These are phyloP conservation scores for Etheostoma nigrum DNA, from an alignment of 2,797 vertebrate species.

Conservation along the genomic window DNA sequence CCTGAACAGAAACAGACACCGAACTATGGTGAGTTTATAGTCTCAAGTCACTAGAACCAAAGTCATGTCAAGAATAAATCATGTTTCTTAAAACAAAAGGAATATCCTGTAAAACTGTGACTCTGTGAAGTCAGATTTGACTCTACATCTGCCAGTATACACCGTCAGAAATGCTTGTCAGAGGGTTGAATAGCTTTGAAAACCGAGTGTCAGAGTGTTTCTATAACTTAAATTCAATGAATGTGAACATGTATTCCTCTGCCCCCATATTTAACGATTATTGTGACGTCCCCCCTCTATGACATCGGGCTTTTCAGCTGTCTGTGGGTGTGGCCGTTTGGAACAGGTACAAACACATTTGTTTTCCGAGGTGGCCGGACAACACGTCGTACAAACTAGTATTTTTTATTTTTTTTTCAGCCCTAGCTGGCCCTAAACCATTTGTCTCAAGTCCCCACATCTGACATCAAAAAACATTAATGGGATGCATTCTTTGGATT, in stretches of 20 bases:
- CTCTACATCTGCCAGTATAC: not conserved
- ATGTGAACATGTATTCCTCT: not conserved
- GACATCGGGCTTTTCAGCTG: not conserved
- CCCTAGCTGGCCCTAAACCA: not conserved
- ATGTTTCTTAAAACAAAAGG: not conserved
- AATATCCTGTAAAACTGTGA: not conserved
- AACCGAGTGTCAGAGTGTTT: not conserved
- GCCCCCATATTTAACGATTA: not conserved
- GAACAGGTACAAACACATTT: not conserved
- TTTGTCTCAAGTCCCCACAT: not conserved
- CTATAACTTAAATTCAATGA: not conserved
- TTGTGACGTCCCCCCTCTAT: not conserved
- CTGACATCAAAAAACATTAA: not conserved
- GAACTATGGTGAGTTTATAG: not conserved
- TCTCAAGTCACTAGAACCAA: not conserved
- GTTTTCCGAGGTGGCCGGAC: not conserved
- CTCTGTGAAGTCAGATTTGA: not conserved
- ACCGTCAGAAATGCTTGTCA: not conserved
- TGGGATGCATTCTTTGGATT: conserved; percentile 1
- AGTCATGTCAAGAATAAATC: not conserved
- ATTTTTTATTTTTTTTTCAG: not conserved
- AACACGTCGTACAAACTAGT: not conserved
- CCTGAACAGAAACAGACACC: conserved; percentile 81
- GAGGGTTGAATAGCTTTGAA: not conserved
- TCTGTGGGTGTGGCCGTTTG: not conserved